Evolutionary conservation across 2,888 invertebrate species (phyloP), one percentile per base, ranked within the genome.

Genomic region (Pedicia rivosa): DNA sequence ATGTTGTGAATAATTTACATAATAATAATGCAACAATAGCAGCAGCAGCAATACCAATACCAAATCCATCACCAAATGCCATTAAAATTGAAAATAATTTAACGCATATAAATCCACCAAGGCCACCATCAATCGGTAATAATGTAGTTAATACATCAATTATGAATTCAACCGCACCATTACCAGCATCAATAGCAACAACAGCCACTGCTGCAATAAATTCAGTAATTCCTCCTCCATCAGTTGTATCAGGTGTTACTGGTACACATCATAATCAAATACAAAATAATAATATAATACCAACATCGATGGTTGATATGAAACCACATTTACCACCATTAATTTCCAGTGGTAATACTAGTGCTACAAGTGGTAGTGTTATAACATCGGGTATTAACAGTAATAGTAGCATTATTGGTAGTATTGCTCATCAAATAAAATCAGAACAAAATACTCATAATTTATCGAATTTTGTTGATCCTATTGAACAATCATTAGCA

Each of bases 401-500:
- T 15, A 25, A 35, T 13, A 19, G 46, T 33, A n/a, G n/a, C n/a
- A n/a, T n/a, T n/a, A 38, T 43, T 42, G 42, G 43, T 37, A 40
- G 32, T 39, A 39, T 42, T 43, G 37, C n/a, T n/a, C n/a, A n/a
- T n/a, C 49, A 50, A 35, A 47, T 52, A 20, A 57, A 55, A 27
- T 50, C 57, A 55, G 55, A 32, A n/a, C 60, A 60, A 46, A 56
- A 58, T 36, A 57, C 34, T 4, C 32, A 31, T 12, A 33, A 14
- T n/a, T 9, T 40, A 13, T 33, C 15, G n/a, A 37, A 60, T 43
- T 69, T 64, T 52, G 71, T 74, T 39, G 78, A 78, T 56, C 77
- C 78, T 14, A 65, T 78, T 48, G 78, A 78, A 57, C 70, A 76
- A 47, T 74, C 77, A 37, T 62, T 78, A 48, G 78, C 78, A 33